Percentiles rank a stretch among this genome's conserved stretches.
phyloP scores from a whole-genome alignment of 2,888 invertebrate genomes.

The Luffia ferchaultella region DNA sequence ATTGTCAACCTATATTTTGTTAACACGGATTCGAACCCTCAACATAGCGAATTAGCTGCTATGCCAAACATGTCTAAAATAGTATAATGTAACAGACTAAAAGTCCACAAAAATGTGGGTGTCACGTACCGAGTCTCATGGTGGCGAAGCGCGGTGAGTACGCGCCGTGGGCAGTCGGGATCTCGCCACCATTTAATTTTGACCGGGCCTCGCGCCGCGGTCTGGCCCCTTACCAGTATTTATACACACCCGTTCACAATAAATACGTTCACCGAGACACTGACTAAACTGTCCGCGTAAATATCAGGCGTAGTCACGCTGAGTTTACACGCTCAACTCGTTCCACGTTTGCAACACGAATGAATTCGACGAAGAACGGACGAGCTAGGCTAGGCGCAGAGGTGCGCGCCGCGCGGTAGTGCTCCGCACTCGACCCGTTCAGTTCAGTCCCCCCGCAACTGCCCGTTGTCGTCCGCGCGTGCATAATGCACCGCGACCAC shows the following conservation, averaged over 20 bases:
- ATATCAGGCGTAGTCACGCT: neutral
- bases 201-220: constrained; percentile 37
- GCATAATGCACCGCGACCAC: constrained; percentile 50
- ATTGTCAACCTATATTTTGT: too few relatives aligned
- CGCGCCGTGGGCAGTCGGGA: constrained; percentile 30
- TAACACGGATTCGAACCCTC: too few relatives aligned
- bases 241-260: constrained; percentile 53
- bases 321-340: constrained; percentile 26
- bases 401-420: constrained; percentile 29
- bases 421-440: constrained; percentile 17
- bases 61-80: too few relatives aligned
- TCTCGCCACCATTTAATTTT: constrained; percentile 62
- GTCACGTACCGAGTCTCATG: constrained; percentile 62
- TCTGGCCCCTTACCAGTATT: constrained; percentile 51
- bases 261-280: constrained; percentile 33
- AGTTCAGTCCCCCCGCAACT: constrained; percentile 16
- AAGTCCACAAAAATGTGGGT: too few relatives aligned
- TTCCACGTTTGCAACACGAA: constrained; percentile 36
- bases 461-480: constrained; percentile 27
- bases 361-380: constrained; percentile 14
- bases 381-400: too few relatives aligned
- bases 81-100: too few relatives aligned
- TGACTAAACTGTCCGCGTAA: neutral
- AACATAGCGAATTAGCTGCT: too few relatives aligned
- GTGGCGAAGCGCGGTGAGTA: constrained; percentile 44